A percentile compares a stretch with the other conserved stretches of the same genome.
phyloP scores from a whole-genome alignment of 64 coral and sea anemone species.

The Montipora cactus region DNA sequence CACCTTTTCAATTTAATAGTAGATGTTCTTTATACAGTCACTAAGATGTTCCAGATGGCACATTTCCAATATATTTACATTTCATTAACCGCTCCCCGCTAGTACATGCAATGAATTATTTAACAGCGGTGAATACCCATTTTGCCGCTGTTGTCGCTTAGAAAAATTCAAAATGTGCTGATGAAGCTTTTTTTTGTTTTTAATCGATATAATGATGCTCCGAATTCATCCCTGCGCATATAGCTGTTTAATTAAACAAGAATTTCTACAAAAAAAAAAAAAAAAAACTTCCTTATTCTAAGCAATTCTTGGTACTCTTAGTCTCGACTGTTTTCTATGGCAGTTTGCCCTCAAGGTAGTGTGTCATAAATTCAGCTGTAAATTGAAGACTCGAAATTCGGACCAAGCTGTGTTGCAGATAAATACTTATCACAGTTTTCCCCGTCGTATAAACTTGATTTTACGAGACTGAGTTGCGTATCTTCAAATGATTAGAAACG shows the following conservation, averaged over 20 bases:
- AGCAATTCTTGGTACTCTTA: not conserved
- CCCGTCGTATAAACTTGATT: not conserved
- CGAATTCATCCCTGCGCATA: no score
- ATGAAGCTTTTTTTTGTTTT: not conserved
- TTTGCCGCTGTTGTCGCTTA: not conserved
- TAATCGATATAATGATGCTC: not conserved
- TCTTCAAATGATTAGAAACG: not conserved
- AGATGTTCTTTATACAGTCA: not conserved
- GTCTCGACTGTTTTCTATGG: not conserved
- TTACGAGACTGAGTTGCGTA: not conserved
- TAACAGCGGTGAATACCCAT: constrained; percentile 7
- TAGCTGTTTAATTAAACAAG: not conserved
- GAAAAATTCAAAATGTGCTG: not conserved
- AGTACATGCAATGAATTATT: constrained; percentile 36
- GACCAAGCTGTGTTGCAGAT: not conserved
- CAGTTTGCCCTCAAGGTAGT: not conserved
- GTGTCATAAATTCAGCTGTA: not conserved
- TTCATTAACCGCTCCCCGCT: constrained; percentile 17
- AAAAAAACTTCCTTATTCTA: not conserved
- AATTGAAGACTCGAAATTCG: not conserved
- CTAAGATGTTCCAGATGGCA: constrained; percentile 5
- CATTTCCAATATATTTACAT: constrained; percentile 28
- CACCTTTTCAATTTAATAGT: not conserved
- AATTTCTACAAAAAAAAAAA: not conserved
- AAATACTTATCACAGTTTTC: not conserved